phyloP scores from a whole-genome alignment of 2,113 vertebrate species.

The Aspiorhynchus laticeps region DNA sequence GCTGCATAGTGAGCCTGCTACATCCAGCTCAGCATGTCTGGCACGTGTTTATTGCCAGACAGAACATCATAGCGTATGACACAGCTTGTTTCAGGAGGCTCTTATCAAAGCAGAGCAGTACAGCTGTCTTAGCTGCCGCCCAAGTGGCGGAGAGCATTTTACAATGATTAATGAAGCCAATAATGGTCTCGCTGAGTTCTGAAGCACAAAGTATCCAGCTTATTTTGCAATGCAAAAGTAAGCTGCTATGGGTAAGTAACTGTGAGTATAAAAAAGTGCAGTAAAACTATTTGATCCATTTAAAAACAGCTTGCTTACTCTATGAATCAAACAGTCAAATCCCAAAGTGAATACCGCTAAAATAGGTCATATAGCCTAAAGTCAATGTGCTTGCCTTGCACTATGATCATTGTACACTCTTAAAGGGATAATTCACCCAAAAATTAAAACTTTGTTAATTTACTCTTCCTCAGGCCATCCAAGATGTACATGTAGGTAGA shows the following conservation, averaged over 20 bases:
- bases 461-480: no score
- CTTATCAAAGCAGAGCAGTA: slow-evolving; percentile 53
- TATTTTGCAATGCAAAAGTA: neutral
- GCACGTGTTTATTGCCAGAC: slow-evolving; percentile 44
- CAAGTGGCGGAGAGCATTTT: slow-evolving; percentile 10
- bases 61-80: slow-evolving; percentile 53
- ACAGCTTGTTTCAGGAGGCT: slow-evolving; percentile 53
- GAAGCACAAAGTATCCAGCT: neutral
- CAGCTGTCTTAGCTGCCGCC: slow-evolving; percentile 14
- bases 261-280: neutral
- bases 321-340: neutral
- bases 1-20: neutral
- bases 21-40: slow-evolving; percentile 33
- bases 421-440: neutral
- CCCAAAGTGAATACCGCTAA: neutral
- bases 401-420: no score
- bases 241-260: neutral
- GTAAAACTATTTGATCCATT: neutral
- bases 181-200: neutral
- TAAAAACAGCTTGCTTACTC: neutral
- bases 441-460: neutral
- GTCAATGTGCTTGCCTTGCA: no score
- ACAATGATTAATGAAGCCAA: slow-evolving; percentile 11
- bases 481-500: no score
- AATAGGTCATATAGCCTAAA: no score